A percentile compares a stretch with the other conserved stretches of the same genome.
Conservation (phyloP, 2,888 invertebrate genomes). For the Chaitophorus viminalis region DNA sequence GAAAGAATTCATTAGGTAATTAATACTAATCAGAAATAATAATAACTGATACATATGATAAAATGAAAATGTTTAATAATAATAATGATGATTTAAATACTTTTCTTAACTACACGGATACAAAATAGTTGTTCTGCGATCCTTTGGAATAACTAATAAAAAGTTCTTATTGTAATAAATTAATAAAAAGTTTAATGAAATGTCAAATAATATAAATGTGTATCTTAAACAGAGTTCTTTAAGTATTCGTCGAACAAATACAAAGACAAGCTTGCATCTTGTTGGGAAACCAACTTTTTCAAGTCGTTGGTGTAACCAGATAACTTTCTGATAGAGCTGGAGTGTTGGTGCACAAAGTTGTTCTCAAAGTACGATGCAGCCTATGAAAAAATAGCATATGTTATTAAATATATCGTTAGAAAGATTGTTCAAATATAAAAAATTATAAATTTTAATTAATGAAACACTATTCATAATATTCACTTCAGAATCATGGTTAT, state of each 20-base stretch:
- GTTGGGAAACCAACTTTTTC: constrained; percentile 72
- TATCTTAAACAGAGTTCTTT: constrained; percentile 65
- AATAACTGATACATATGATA: background rate
- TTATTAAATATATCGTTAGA: constrained; percentile 9
- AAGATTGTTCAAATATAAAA: constrained; percentile 43
- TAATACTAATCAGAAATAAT: background rate
- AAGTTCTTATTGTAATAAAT: background rate
- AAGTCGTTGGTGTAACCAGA: constrained; percentile 81
- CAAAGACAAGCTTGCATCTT: constrained; percentile 73
- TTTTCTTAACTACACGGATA: background rate
- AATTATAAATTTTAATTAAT: constrained; percentile 6
- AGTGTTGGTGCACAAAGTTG: constrained; percentile 77
- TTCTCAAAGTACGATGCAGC: constrained; percentile 81
- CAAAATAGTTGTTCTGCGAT: background rate
- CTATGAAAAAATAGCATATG: constrained; percentile 66
- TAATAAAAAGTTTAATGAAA: background rate
- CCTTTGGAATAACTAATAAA: background rate
- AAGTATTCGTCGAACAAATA: constrained; percentile 81
- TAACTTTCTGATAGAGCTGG: constrained; percentile 75
- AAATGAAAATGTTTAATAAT: background rate
- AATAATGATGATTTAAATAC: background rate
- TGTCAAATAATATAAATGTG: constrained; percentile 3
- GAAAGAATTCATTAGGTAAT: background rate
- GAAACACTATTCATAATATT: constrained; percentile 11
- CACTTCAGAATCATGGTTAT: constrained; percentile 76